Conservation (phyloP, 2,888 invertebrate species). For the Ptycholaimellus sp. region DNA sequence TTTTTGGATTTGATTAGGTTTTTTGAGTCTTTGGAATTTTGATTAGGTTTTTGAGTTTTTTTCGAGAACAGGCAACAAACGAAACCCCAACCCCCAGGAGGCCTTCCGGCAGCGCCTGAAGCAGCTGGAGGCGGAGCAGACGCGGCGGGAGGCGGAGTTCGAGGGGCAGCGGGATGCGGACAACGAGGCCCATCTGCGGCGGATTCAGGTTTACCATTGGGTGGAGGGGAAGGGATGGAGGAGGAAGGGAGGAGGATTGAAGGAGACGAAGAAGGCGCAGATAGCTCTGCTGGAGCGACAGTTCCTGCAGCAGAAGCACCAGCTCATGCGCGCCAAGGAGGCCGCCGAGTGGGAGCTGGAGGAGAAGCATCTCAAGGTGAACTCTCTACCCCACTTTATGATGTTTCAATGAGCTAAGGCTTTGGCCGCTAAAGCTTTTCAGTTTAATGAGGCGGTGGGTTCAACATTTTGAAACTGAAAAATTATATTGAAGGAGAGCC, state of each 20-base stretch:
- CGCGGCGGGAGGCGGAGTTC: conserved; percentile 48
- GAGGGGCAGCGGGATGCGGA: conserved; percentile 63
- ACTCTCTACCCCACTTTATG: neutral
- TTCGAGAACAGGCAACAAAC: too few relatives aligned
- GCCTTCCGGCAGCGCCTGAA: too few relatives aligned
- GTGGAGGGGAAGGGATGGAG: too few relatives aligned
- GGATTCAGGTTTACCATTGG: conserved; percentile 64
- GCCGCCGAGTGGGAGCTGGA: conserved; percentile 90
- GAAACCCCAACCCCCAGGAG: too few relatives aligned
- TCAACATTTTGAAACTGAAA: neutral
- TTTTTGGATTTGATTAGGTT: too few relatives aligned
- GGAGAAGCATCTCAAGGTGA: conserved; percentile 57
- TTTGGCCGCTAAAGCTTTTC: too few relatives aligned
- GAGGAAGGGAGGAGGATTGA: too few relatives aligned
- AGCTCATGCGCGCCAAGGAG: conserved; percentile 49
- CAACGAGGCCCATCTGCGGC: conserved; percentile 56
- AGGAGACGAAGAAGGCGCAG: conserved; percentile 51
- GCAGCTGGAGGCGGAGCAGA: too few relatives aligned
- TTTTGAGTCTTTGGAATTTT: too few relatives aligned
- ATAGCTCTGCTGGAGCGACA: conserved; percentile 76
- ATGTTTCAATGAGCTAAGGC: neutral
- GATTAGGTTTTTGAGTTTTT: too few relatives aligned
- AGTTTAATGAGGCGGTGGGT: too few relatives aligned
- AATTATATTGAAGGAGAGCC: conserved; percentile 33
- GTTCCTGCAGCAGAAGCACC: conserved; percentile 78